Conservation (phyloP, 1,140 invertebrate genomes). For the Apis dorsata region DNA sequence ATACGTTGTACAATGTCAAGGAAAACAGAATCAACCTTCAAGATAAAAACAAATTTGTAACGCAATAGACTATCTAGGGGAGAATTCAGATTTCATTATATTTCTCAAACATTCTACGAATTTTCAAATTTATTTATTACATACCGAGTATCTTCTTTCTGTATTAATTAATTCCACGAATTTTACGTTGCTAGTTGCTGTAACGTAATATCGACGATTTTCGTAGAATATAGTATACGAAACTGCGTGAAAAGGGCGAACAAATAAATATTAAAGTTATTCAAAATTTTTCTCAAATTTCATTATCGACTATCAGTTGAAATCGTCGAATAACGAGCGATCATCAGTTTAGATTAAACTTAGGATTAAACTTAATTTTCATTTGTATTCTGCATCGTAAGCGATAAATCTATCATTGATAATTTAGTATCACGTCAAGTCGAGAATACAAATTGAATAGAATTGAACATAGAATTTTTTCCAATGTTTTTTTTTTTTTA, state of each 20-base stretch:
- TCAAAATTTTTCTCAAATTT: not conserved
- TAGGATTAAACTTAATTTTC: not conserved
- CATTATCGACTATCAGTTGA: too few species aligned
- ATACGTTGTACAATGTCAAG: not conserved
- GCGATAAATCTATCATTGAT: not conserved
- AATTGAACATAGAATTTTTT: too few species aligned
- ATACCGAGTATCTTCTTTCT: too few species aligned
- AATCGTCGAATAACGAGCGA: too few species aligned
- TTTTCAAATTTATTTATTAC: not conserved
- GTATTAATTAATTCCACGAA: not conserved
- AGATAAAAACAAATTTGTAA: not conserved
- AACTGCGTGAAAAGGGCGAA: not conserved
- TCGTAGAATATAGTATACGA: not conserved
- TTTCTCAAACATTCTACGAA: not conserved
- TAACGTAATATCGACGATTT: accelerated
- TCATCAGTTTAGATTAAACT: not conserved
- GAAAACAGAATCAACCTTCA: slow-evolving; percentile 31
- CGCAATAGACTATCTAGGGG: not conserved
- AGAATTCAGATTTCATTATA: not conserved
- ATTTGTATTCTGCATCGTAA: not conserved
- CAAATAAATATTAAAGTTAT: not conserved
- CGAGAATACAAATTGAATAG: not conserved
- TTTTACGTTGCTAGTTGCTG: not conserved
- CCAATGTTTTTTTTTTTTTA: not conserved
- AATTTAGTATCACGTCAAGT: too few species aligned